Evolutionary conservation across 2,888 invertebrate genomes (phyloP).

Genomic region (Mystacides longicornis): DNA sequence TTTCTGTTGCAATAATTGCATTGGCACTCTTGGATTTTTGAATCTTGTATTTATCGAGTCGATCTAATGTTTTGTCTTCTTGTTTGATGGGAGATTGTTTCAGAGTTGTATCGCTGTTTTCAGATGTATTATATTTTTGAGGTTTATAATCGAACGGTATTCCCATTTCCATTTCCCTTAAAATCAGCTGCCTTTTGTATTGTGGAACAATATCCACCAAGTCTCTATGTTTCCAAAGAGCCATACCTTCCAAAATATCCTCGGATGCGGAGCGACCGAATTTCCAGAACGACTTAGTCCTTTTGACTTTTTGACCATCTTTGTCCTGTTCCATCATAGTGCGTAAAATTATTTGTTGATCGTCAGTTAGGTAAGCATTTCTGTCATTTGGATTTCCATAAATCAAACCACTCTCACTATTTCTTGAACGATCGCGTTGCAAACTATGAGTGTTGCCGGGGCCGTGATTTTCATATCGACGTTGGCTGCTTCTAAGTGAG

Average conservation of each 20-base stretch:
- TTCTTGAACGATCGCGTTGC: slow-evolving; percentile 26
- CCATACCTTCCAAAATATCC: slow-evolving; percentile 80
- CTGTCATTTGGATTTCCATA: slow-evolving; percentile 36
- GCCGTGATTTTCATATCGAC: slow-evolving; percentile 31
- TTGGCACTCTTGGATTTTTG: slow-evolving; percentile 45
- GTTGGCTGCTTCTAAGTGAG: slow-evolving; percentile 25
- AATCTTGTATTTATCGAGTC: slow-evolving; percentile 29
- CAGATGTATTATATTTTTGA: slow-evolving; percentile 35
- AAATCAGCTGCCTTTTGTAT: slow-evolving; percentile 40
- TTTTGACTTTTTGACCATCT: slow-evolving; percentile 62
- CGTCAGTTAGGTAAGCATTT: slow-evolving; percentile 46
- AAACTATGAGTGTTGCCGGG: slow-evolving; percentile 33
- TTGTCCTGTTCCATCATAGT: slow-evolving; percentile 48
- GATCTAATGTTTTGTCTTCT: slow-evolving; percentile 24
- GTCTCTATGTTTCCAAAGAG: slow-evolving; percentile 79
- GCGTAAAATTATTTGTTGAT: slow-evolving; percentile 46
- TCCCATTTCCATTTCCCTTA: slow-evolving; percentile 33
- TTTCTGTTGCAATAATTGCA: slow-evolving; percentile 44
- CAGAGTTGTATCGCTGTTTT: slow-evolving; percentile 34
- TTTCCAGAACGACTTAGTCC: slow-evolving; percentile 82
- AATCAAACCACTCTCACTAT: slow-evolving; percentile 22
- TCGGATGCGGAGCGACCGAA: slow-evolving; percentile 65
- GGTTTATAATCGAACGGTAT: slow-evolving; percentile 38
- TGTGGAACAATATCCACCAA: slow-evolving; percentile 63
- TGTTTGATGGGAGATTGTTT: slow-evolving; percentile 41